phyloP scores from a whole-genome alignment of 2,888 invertebrate species.

The Erannis defoliaria region DNA sequence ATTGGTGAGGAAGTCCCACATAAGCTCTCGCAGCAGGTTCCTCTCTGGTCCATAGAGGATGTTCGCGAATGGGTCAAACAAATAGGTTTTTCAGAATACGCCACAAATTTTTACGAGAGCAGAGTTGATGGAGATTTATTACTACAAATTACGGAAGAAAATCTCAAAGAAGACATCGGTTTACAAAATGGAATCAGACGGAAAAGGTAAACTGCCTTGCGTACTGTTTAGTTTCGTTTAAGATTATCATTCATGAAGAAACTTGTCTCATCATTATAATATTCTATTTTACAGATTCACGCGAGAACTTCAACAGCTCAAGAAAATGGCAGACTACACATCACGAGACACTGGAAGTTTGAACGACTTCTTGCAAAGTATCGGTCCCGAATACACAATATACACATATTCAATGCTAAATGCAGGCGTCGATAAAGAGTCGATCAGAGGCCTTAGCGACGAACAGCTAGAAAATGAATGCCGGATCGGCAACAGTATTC shows the following conservation, averaged over 20 bases:
- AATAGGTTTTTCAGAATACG: conserved; percentile 96
- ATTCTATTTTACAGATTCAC: conserved; percentile 89
- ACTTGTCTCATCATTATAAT: not conserved
- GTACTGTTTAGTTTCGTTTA: not conserved
- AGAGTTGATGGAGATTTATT: conserved; percentile 98
- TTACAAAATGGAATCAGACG: conserved; percentile 97
- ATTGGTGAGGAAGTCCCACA: conserved; percentile 99
- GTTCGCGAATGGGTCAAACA: conserved; percentile 99
- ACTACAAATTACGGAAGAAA: conserved; percentile 96
- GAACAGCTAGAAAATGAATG: conserved; percentile 97
- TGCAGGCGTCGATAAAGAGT: conserved; percentile 97
- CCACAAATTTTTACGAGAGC: conserved; percentile 94
- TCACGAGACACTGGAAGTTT: conserved; percentile 97
- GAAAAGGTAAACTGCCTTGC: conserved; percentile 87
- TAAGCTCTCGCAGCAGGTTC: conserved; percentile 98
- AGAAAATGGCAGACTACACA: conserved; percentile 98
- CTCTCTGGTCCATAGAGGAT: conserved; percentile 98
- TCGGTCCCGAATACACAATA: conserved; percentile 96
- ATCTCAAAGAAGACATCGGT: conserved; percentile 96
- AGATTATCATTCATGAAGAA: not conserved
- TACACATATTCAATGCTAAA: conserved; percentile 99
- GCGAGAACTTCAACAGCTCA: conserved; percentile 96
- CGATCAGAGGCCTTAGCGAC: conserved; percentile 94
- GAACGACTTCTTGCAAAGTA: conserved; percentile 92
- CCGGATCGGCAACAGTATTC: conserved; percentile 97